Evolutionary conservation across 2,113 vertebrate species (phyloP), one percentile per base, ranked within the genome.

Genomic region (Telmatochromis brachygnathus): DNA sequence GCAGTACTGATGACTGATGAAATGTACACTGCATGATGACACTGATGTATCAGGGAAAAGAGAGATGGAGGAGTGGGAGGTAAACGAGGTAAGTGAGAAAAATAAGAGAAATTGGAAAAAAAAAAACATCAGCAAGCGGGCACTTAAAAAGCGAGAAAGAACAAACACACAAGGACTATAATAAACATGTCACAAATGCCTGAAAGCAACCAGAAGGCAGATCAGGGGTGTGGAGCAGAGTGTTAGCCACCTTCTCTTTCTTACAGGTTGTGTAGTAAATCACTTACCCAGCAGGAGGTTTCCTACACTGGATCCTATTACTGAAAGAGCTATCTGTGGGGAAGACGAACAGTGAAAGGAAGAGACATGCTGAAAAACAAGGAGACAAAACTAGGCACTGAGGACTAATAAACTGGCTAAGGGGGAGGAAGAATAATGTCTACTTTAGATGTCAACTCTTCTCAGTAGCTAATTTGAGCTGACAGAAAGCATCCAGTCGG

Each of bases 301-400:
- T 6, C 55, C 73, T 79, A 87, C 79, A 79, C 60, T 56, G 83
- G 81, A 92, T 84, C 83, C 54, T 88, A 85, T 91, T 88, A 92
- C 85, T 82, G 83, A 86, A 53, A 19, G 85, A 83, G 83, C 49
- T 62, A 39, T 88, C 55, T 80, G 84, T 42, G 33, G 73, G 45
- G 14, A 68, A 81, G 87, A 87, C 42, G 81, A 85, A 65, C 13
- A 28, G 54, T 9, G 30, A 91, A 79, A 51, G 13, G 68, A 6
- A 37, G 81, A 91, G 21, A 35, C 51, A 45, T 37, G 39, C 35
- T 88, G 37, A 84, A 42, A 15, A 68, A 82, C 26, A 81, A 75
- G 56, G 42, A 82, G 65, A 86, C 58, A 83, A 89, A 88, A 88
- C 47, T 60, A 55, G 87, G 60, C 60, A 13, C 83, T 73, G 83